phyloP scores from a whole-genome alignment of 2,113 vertebrate genomes.

The Urocolius indicus region DNA sequence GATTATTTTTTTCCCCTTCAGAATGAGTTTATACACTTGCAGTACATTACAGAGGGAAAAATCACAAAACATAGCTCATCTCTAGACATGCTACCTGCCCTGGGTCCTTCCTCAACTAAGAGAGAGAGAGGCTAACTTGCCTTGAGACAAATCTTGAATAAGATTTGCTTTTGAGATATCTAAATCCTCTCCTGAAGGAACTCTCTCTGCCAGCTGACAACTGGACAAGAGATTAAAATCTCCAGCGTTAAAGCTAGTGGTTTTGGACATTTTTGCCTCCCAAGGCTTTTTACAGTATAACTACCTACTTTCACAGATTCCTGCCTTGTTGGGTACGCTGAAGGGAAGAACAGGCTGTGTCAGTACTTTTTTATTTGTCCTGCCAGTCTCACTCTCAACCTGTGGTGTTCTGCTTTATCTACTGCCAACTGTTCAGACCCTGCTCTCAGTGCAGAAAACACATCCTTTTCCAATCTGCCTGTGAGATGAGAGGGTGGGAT shows the following conservation, averaged over 20 bases:
- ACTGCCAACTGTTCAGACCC: constrained; percentile 24
- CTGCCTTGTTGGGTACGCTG: background rate
- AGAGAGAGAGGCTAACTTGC: background rate
- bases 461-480: background rate
- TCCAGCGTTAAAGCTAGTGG: background rate
- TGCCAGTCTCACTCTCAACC: background rate
- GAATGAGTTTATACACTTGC: background rate
- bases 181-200: background rate
- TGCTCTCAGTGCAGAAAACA: background rate
- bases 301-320: background rate
- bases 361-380: constrained; percentile 26
- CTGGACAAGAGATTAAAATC: background rate
- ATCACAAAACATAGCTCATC: background rate
- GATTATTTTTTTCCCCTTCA: background rate
- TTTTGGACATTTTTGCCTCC: background rate
- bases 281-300: background rate
- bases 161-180: background rate
- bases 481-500: background rate
- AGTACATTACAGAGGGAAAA: background rate
- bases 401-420: constrained; percentile 38
- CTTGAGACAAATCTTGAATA: background rate
- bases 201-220: background rate
- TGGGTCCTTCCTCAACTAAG: background rate
- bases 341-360: background rate
- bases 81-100: background rate